A percentile compares a stretch with the other conserved stretches of the same genome.
Evolutionary conservation across 2,113 vertebrate species (phyloP).

Genomic region (Madoqua kirkii): DNA sequence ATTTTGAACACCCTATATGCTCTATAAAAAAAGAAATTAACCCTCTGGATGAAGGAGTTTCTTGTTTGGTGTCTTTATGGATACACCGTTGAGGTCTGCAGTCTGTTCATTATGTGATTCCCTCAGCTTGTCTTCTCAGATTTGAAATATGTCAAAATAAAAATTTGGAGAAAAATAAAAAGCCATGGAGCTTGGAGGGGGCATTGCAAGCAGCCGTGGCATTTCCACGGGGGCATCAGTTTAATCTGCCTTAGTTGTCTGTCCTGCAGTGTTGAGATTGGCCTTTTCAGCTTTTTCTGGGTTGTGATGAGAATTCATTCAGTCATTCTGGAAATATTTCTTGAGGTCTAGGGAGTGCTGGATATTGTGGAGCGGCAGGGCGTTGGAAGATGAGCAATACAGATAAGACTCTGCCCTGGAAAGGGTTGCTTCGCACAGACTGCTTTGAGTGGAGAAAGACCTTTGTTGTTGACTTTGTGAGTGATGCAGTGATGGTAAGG

Average conservation of each 20-base stretch:
- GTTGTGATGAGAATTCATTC: not conserved
- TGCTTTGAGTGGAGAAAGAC: not conserved
- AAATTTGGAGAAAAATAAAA: not conserved
- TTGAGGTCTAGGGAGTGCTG: not conserved
- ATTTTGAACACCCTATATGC: not conserved
- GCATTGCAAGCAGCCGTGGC: not conserved
- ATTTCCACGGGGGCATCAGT: not conserved
- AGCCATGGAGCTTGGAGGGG: not conserved
- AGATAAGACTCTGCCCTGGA: not conserved
- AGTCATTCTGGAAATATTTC: not conserved
- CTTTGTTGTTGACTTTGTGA: not conserved
- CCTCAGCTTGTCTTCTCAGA: too few species aligned
- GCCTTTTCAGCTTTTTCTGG: not conserved
- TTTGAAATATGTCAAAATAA: not conserved
- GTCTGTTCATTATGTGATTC: too few species aligned
- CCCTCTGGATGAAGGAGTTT: not conserved
- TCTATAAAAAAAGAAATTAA: not conserved
- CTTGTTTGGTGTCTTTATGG: too few species aligned
- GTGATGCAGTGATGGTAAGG: not conserved
- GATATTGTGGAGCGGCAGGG: too few species aligned
- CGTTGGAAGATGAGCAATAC: fast-evolving
- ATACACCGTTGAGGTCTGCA: too few species aligned
- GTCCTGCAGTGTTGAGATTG: not conserved
- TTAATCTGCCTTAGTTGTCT: not conserved
- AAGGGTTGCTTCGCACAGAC: not conserved